Percentiles rank a stretch among this genome's conserved stretches.
phyloP scores from a whole-genome alignment of 2,888 invertebrate genomes.

The Diarsia dahlii region DNA sequence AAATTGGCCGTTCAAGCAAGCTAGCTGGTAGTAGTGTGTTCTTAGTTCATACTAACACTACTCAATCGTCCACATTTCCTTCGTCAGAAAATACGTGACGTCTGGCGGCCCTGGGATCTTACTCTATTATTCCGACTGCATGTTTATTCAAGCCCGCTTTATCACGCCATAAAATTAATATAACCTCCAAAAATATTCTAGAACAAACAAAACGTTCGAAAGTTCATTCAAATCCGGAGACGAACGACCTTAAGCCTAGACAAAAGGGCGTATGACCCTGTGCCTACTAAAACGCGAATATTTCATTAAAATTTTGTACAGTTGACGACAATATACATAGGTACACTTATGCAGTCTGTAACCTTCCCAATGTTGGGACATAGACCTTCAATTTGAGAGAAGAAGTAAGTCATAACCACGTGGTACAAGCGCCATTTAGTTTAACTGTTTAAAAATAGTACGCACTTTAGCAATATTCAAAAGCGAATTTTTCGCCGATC shows the following conservation, averaged over 20 bases:
- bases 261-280: conserved; percentile 34
- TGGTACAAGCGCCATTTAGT: not conserved
- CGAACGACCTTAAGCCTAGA: conserved; percentile 36
- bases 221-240: conserved; percentile 27
- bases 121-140: no score
- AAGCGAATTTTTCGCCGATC: not conserved
- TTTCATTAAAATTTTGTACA: conserved; percentile 48
- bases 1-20: no score
- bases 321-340: not conserved
- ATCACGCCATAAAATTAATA: not conserved
- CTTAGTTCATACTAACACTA: no score
- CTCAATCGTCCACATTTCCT: no score
- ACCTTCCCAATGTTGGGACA: not conserved
- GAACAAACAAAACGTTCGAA: not conserved
- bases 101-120: no score
- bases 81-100: no score
- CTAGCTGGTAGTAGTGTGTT: no score
- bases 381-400: not conserved
- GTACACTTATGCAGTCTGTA: not conserved
- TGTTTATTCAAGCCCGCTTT: not conserved
- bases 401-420: not conserved
- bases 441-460: not conserved
- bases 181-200: conserved; percentile 26
- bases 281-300: conserved; percentile 32
- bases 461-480: not conserved